These are phyloP conservation scores for Notiomystis cincta DNA, from an alignment of 2,113 vertebrate species.

Conservation along the genomic window DNA sequence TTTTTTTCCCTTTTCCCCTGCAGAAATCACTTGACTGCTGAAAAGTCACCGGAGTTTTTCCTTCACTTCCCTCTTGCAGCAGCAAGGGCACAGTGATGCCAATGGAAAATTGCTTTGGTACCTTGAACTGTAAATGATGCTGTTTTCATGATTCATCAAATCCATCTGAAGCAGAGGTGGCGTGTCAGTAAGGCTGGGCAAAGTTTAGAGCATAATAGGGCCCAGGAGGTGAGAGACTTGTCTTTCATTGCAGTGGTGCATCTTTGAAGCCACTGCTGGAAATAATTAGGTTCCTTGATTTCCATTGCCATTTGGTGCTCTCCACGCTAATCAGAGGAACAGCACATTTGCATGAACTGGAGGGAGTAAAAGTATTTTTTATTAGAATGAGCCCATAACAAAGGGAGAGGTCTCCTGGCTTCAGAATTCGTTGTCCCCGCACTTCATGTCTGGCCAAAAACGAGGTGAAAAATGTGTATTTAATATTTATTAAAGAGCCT, in stretches of 20 bases:
- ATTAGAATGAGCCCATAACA: background rate
- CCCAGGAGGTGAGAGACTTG: conserved; percentile 56
- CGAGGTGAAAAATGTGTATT: conserved; percentile 36
- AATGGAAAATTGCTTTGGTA: conserved; percentile 57
- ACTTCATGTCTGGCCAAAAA: conserved; percentile 19
- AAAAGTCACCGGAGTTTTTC: background rate
- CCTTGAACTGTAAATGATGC: conserved; percentile 67
- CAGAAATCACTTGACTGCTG: background rate
- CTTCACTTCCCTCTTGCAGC: background rate
- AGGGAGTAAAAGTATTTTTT: conserved; percentile 31
- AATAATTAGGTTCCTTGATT: conserved; percentile 67
- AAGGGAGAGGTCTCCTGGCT: conserved; percentile 42
- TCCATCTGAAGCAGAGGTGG: conserved; percentile 32
- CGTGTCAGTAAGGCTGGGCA: conserved; percentile 45
- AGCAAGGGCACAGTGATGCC: conserved; percentile 13
- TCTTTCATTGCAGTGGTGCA: conserved; percentile 53
- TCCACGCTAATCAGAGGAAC: conserved; percentile 52
- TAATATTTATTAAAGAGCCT: conserved; percentile 71
- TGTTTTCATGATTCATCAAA: conserved; percentile 66
- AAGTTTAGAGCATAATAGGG: conserved; percentile 62
- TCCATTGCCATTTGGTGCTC: conserved; percentile 53
- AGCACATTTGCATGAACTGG: conserved; percentile 28
- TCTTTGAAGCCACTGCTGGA: conserved; percentile 54
- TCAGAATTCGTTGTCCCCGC: background rate
- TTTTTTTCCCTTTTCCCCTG: background rate